These are phyloP conservation scores for Halictus ligatus DNA, from an alignment of 2,888 invertebrate species.

Conservation along the genomic window DNA sequence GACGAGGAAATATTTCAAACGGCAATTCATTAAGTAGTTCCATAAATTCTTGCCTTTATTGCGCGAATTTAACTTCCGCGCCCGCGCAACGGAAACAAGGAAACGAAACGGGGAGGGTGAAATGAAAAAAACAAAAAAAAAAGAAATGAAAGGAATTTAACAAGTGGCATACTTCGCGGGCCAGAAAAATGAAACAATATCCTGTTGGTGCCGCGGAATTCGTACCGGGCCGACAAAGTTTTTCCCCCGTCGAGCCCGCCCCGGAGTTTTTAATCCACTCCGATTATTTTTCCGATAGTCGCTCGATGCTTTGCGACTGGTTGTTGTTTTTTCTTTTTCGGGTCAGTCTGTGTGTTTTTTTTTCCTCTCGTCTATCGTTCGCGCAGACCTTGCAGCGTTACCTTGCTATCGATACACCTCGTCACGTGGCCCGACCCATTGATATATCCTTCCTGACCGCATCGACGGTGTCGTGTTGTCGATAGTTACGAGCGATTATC, in stretches of 20 bases:
- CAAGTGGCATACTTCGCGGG: conserved; percentile 12
- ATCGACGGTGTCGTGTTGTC: conserved; percentile 44
- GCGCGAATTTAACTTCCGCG: conserved; percentile 33
- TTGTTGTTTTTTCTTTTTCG: neutral
- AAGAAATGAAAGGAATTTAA: conserved; percentile 11
- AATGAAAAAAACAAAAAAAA: neutral
- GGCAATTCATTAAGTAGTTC: conserved; percentile 35
- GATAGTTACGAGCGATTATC: conserved; percentile 23
- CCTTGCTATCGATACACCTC: conserved; percentile 57
- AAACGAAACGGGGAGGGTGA: neutral
- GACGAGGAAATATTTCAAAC: conserved; percentile 2
- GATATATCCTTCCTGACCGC: conserved; percentile 49
- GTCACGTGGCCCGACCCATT: conserved; percentile 41
- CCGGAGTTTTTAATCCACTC: neutral
- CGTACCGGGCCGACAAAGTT: neutral
- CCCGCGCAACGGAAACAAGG: neutral
- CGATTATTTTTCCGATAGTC: conserved; percentile 3
- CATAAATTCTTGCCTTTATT: conserved; percentile 42
- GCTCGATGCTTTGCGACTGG: neutral
- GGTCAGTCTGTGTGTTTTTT: neutral
- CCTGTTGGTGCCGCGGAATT: conserved; percentile 18
- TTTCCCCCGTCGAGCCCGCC: neutral
- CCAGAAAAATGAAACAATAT: conserved; percentile 27
- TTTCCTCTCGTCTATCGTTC: neutral
- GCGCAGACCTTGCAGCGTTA: conserved; percentile 36